Conservation (phyloP, 1,140 invertebrate genomes). For the Drosophila watanabei region DNA sequence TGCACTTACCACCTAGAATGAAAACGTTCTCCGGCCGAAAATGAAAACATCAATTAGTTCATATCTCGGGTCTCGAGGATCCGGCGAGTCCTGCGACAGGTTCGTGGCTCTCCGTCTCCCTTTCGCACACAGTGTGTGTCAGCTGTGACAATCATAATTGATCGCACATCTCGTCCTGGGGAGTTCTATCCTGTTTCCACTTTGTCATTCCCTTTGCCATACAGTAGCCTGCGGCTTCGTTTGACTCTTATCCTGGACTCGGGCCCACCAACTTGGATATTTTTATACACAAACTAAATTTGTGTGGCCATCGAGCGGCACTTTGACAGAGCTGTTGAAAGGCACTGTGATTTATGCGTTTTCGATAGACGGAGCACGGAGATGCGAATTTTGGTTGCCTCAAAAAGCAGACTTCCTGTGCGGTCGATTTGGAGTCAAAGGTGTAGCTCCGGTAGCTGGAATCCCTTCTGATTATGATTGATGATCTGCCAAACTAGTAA, state of each 20-base stretch:
- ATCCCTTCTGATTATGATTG: slow-evolving; percentile 23
- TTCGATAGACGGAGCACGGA: slow-evolving; percentile 65
- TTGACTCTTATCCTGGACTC: slow-evolving; percentile 36
- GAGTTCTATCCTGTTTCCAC: slow-evolving; percentile 41
- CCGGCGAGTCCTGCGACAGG: slow-evolving; percentile 56
- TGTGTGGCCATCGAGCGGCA: slow-evolving; percentile 70
- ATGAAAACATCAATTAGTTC: slow-evolving; percentile 83
- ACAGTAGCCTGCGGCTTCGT: slow-evolving; percentile 77
- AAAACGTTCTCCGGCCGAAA: slow-evolving; percentile 57
- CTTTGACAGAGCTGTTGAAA: slow-evolving; percentile 78
- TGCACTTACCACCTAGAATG: slow-evolving; percentile 83
- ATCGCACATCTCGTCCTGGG: slow-evolving; percentile 52
- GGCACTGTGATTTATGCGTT: slow-evolving; percentile 81
- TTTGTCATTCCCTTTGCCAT: slow-evolving; percentile 51
- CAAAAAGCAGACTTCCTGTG: slow-evolving; percentile 65
- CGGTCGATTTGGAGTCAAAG: slow-evolving; percentile 38
- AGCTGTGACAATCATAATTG: slow-evolving; percentile 83
- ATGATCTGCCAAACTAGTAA: neutral
- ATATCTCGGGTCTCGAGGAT: slow-evolving; percentile 46
- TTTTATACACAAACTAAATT: slow-evolving; percentile 81
- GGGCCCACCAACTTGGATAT: slow-evolving; percentile 79
- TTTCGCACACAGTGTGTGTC: slow-evolving; percentile 56
- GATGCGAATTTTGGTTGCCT: slow-evolving; percentile 59
- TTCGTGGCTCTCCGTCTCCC: slow-evolving; percentile 30
- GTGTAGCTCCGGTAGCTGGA: slow-evolving; percentile 63